Conservation (phyloP, 2,888 invertebrate species). For the Netelia melanura region DNA sequence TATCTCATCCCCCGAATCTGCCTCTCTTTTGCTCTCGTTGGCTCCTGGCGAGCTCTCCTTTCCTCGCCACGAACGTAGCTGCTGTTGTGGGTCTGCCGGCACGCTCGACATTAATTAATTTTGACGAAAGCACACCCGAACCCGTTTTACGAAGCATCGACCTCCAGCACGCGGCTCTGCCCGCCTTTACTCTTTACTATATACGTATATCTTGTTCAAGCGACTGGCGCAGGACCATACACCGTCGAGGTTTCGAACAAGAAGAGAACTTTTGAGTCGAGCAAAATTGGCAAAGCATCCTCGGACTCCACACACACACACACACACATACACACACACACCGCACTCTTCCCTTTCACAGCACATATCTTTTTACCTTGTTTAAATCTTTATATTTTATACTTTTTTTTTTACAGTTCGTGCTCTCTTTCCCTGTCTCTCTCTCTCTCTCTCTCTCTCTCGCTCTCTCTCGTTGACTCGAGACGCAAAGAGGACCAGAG, state of each 20-base stretch:
- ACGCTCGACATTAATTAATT: constrained; percentile 73
- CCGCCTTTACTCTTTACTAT: constrained; percentile 23
- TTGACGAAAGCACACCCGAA: constrained; percentile 72
- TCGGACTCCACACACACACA: neutral
- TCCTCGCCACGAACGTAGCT: constrained; percentile 31
- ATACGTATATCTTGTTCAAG: neutral
- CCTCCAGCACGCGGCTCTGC: constrained; percentile 57
- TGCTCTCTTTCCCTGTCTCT: constrained; percentile 17
- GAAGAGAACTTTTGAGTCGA: constrained; percentile 47
- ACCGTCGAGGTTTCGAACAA: constrained; percentile 4
- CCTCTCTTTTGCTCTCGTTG: constrained; percentile 12
- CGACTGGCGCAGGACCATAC: neutral
- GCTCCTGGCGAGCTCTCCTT: constrained; percentile 39
- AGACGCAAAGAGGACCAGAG: constrained; percentile 28
- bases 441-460: constrained; percentile 12
- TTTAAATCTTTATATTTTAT: no score
- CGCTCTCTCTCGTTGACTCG: constrained; percentile 26
- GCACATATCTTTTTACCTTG: constrained; percentile 14
- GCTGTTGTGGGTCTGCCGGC: constrained; percentile 43
- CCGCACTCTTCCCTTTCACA: neutral
- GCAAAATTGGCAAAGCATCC: constrained; percentile 58
- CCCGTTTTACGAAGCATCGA: constrained; percentile 69
- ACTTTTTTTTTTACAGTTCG: neutral
- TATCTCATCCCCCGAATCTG: constrained; percentile 26
- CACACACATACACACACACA: no score